Percentiles rank a stretch among this genome's conserved stretches.
phyloP scores from a whole-genome alignment of 2,113 vertebrate genomes.

The Brienomyrus longianalis region DNA sequence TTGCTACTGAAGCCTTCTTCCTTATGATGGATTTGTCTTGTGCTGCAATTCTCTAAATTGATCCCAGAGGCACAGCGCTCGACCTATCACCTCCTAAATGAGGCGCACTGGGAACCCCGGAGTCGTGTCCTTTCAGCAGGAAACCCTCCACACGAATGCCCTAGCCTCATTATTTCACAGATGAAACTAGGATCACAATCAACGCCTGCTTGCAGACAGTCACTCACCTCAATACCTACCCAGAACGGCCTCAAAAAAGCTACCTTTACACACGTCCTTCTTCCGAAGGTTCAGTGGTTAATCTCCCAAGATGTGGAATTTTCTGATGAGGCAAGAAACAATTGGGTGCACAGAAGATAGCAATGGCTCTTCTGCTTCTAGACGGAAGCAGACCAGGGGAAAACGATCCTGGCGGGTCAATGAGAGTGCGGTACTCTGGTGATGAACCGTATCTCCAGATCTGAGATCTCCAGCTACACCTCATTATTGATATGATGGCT shows the following conservation, averaged over 20 bases:
- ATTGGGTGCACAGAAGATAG: background rate
- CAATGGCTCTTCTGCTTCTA: background rate
- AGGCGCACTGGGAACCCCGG: constrained; percentile 25
- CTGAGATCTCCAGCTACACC: background rate
- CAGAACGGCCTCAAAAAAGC: background rate
- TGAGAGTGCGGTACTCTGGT: background rate
- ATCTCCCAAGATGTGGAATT: background rate
- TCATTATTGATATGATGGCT: background rate
- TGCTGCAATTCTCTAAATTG: constrained; percentile 26
- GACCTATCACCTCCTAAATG: constrained; percentile 30
- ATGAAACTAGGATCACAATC: background rate
- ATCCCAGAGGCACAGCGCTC: constrained; percentile 27
- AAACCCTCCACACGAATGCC: constrained; percentile 11
- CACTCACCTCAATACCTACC: background rate
- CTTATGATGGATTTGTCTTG: constrained; percentile 14
- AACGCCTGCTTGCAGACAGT: background rate
- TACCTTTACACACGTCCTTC: background rate
- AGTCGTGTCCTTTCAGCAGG: background rate
- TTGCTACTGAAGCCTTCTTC: constrained; percentile 20
- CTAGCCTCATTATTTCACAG: background rate
- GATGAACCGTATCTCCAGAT: background rate
- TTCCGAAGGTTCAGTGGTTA: background rate
- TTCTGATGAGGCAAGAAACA: background rate
- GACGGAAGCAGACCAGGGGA: background rate
- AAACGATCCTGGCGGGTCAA: background rate